phyloP scores from a whole-genome alignment of 2,113 vertebrate species.

The Micronisus gabar region DNA sequence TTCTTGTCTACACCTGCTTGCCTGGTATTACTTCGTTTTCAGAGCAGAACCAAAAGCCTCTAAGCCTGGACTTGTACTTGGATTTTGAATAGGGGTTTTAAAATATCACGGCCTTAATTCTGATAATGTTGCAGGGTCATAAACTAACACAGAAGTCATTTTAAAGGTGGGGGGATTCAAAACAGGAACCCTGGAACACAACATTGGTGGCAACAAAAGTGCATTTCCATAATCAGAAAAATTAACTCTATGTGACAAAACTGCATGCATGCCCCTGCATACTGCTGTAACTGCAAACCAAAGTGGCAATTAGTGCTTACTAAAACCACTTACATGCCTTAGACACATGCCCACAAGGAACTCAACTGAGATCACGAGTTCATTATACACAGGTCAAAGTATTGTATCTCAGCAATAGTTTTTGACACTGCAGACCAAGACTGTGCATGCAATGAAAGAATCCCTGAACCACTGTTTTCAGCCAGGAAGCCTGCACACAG shows the following conservation, averaged over 20 bases:
- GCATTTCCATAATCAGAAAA: neutral
- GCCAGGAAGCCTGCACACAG: neutral
- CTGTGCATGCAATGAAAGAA: neutral
- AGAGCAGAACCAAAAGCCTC: neutral
- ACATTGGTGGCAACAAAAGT: neutral
- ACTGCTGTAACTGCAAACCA: neutral
- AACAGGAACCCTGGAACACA: neutral
- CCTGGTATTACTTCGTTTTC: neutral
- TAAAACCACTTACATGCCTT: neutral
- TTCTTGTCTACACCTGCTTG: neutral
- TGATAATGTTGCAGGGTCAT: fast-evolving
- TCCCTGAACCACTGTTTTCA: neutral
- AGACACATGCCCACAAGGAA: neutral
- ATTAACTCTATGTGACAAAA: neutral
- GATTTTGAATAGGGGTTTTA: neutral
- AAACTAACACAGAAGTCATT: neutral
- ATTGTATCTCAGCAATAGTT: neutral
- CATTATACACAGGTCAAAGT: neutral
- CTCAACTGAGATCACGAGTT: neutral
- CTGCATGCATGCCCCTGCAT: fast-evolving
- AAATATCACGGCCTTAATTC: neutral
- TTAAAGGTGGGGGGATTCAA: neutral
- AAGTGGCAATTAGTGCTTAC: neutral
- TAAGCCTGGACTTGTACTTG: neutral
- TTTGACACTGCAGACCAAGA: neutral